phyloP scores from a whole-genome alignment of 2,113 vertebrate genomes.

The Daubentonia madagascariensis region DNA sequence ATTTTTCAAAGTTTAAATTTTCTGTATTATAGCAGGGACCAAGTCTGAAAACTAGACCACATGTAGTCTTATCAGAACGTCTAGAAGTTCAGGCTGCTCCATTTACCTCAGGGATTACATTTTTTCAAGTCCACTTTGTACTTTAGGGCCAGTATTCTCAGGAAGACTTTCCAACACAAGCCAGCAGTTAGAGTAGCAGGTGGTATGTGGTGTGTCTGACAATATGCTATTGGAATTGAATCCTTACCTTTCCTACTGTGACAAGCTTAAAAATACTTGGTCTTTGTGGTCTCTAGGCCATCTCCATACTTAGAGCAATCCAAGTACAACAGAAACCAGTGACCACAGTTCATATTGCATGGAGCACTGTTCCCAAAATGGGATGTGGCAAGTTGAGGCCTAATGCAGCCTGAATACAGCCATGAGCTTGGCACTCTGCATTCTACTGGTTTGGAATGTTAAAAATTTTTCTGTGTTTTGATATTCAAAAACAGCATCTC shows the following conservation, averaged over 20 bases:
- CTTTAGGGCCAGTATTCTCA: background rate
- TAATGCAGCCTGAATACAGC: background rate
- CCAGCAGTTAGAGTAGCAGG: background rate
- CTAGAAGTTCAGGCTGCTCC: background rate
- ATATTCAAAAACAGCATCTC: background rate
- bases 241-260: background rate
- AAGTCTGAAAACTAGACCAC: background rate
- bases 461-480: background rate
- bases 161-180: background rate
- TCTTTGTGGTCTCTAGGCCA: background rate
- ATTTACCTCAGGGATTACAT: background rate
- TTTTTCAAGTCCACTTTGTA: background rate
- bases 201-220: background rate
- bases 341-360: background rate
- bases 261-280: background rate
- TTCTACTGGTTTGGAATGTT: background rate
- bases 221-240: background rate
- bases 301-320: background rate
- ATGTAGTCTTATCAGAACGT: background rate
- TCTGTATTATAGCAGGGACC: background rate
- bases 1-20: background rate
- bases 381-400: background rate
- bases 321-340: background rate
- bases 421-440: background rate
- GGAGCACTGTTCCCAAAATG: background rate